These are phyloP conservation scores for Apteryx mantelli DNA, from an alignment of 2,113 vertebrate genomes.

Conservation along the genomic window DNA sequence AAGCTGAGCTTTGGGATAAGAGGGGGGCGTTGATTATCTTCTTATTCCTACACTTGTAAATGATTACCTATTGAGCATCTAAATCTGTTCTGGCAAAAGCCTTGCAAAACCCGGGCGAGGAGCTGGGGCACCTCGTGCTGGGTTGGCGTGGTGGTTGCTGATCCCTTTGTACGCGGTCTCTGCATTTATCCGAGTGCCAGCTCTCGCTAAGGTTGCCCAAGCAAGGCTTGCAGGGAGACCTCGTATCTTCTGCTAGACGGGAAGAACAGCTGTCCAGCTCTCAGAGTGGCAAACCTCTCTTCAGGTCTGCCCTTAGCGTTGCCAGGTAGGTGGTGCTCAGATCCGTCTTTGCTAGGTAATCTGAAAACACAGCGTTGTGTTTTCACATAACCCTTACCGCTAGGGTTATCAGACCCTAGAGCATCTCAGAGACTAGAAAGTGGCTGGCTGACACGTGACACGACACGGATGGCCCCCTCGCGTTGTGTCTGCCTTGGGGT, in stretches of 20 bases:
- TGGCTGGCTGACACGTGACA: background rate
- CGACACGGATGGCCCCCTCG: fast-evolving
- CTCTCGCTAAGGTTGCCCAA: fast-evolving
- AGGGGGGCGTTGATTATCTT: background rate
- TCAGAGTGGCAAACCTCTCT: background rate
- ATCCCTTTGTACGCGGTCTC: background rate
- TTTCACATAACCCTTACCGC: too few relatives aligned
- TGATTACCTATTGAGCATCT: background rate
- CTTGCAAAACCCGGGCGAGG: background rate
- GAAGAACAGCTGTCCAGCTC: background rate
- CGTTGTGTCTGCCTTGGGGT: background rate
- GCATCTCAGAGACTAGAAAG: background rate
- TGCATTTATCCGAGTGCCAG: background rate
- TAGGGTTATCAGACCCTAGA: background rate
- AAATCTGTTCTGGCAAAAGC: background rate
- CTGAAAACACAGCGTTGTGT: background rate
- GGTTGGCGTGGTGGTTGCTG: background rate
- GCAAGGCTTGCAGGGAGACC: fast-evolving
- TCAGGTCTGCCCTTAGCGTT: background rate
- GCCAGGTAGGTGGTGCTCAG: background rate
- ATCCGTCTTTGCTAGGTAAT: background rate
- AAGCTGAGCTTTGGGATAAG: constrained; percentile 25
- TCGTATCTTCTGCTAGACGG: background rate
- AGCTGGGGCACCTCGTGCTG: background rate
- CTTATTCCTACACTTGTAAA: background rate